Conservation (phyloP, 2,797 vertebrate genomes). For the Enteromius afrohamiltoni region DNA sequence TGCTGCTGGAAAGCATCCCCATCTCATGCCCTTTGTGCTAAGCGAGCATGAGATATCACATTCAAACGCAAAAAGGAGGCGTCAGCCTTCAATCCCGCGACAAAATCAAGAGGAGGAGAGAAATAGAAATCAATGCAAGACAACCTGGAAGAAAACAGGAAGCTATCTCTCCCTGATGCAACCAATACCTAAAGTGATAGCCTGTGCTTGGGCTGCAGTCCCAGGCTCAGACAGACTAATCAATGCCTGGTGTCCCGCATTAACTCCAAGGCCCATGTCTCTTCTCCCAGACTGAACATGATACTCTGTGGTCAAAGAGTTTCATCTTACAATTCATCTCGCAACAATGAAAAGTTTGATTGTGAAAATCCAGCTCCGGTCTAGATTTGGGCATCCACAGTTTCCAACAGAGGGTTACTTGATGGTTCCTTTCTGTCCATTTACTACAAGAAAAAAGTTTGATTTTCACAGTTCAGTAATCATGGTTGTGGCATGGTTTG, state of each 20-base stretch:
- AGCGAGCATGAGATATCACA: slow-evolving; percentile 26
- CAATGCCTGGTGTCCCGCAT: slow-evolving; percentile 47
- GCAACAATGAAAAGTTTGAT: slow-evolving; percentile 38
- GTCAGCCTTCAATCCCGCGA: slow-evolving; percentile 50
- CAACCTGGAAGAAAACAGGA: slow-evolving; percentile 58
- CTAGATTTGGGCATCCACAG: slow-evolving; percentile 15
- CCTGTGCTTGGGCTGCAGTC: slow-evolving; percentile 44
- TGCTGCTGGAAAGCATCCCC: slow-evolving; percentile 15
- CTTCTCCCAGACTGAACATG: slow-evolving; percentile 34
- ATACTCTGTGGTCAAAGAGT: slow-evolving; percentile 40
- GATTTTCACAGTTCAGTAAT: neutral
- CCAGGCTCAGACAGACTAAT: slow-evolving; percentile 56
- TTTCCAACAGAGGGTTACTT: neutral
- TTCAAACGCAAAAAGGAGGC: slow-evolving; percentile 43
- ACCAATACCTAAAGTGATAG: slow-evolving; percentile 59
- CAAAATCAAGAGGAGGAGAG: slow-evolving; percentile 54
- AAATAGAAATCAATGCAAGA: slow-evolving; percentile 57
- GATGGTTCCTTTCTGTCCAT: neutral
- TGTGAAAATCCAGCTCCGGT: slow-evolving; percentile 2
- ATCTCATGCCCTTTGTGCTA: slow-evolving; percentile 14
- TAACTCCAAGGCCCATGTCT: slow-evolving; percentile 39
- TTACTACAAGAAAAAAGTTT: neutral
- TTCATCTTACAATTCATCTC: slow-evolving; percentile 43
- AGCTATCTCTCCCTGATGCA: slow-evolving; percentile 48
- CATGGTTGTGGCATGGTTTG: neutral